A percentile compares a stretch with the other conserved stretches of the same genome.
phyloP scores from a whole-genome alignment of 2,888 invertebrate genomes.

The Melanostoma scalare region DNA sequence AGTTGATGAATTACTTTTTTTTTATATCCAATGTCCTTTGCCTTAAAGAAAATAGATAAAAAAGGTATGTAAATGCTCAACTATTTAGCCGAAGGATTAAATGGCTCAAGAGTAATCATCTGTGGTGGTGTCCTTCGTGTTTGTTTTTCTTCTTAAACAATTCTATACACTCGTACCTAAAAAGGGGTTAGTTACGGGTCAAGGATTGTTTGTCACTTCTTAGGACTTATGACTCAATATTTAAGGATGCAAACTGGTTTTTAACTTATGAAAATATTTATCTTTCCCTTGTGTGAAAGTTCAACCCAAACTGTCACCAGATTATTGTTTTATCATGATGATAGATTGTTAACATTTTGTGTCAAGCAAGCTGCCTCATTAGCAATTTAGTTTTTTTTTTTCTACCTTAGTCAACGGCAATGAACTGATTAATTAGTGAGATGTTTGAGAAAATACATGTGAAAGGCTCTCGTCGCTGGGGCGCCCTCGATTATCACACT shows the following conservation, averaged over 20 bases:
- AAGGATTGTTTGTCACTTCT: slow-evolving; percentile 61
- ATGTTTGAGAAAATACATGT: background rate
- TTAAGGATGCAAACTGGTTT: slow-evolving; percentile 37
- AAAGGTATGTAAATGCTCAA: slow-evolving; percentile 59
- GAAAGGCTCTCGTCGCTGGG: slow-evolving; percentile 14
- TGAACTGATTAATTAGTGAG: slow-evolving; percentile 52
- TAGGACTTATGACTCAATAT: slow-evolving; percentile 19
- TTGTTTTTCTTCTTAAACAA: slow-evolving; percentile 50
- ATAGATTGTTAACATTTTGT: slow-evolving; percentile 55
- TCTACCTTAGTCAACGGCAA: slow-evolving; percentile 24
- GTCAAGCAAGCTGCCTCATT: slow-evolving; percentile 50
- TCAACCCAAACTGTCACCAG: slow-evolving; percentile 61
- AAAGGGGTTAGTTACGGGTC: slow-evolving; percentile 57
- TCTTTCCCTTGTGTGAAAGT: slow-evolving; percentile 60
- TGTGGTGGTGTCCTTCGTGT: slow-evolving; percentile 48
- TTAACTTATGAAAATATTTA: slow-evolving; percentile 58
- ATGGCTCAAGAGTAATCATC: slow-evolving; percentile 64
- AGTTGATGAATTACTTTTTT: slow-evolving; percentile 67
- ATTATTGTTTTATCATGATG: slow-evolving; percentile 68
- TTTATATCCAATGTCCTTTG: slow-evolving; percentile 9
- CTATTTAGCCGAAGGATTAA: slow-evolving; percentile 66
- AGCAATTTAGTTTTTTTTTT: slow-evolving; percentile 7
- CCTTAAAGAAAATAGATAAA: slow-evolving; percentile 6
- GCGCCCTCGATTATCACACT: slow-evolving; percentile 23
- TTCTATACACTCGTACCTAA: background rate